Conservation (phyloP, 1,140 invertebrate species). For the Sitophilus oryzae region DNA sequence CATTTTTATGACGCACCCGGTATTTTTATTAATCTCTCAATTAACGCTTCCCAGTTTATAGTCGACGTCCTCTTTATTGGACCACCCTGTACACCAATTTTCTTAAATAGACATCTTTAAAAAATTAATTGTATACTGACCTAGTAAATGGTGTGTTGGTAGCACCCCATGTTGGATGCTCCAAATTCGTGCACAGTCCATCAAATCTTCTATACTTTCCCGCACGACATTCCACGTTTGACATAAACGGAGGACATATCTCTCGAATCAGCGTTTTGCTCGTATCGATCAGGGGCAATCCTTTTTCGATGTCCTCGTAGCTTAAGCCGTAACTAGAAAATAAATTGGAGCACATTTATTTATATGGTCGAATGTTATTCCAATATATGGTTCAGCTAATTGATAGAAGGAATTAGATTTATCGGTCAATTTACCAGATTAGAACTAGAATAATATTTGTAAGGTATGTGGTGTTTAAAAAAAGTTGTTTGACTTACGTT, state of each 20-base stretch:
- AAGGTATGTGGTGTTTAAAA: no score
- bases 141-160: constrained; percentile 75
- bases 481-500: constrained; percentile 72
- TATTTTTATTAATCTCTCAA: no score
- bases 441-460: no score
- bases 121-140: no score
- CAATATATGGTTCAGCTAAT: no score
- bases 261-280: constrained; percentile 81
- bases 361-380: neutral
- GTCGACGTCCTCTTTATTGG: no score
- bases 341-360: neutral
- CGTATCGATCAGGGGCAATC: constrained; percentile 81
- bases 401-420: no score
- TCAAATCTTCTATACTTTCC: constrained; percentile 88
- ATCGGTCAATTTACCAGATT: no score
- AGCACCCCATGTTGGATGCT: constrained; percentile 88
- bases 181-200: constrained; percentile 88
- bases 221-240: constrained; percentile 77
- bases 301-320: constrained; percentile 81
- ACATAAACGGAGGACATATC: constrained; percentile 80
- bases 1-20: no score
- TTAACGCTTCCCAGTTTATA: no score
- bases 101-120: no score
- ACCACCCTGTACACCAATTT: no score
- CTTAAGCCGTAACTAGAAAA: constrained; percentile 69